Conservation (phyloP, 2,888 invertebrate genomes). For the Chloroclysta siterata region DNA sequence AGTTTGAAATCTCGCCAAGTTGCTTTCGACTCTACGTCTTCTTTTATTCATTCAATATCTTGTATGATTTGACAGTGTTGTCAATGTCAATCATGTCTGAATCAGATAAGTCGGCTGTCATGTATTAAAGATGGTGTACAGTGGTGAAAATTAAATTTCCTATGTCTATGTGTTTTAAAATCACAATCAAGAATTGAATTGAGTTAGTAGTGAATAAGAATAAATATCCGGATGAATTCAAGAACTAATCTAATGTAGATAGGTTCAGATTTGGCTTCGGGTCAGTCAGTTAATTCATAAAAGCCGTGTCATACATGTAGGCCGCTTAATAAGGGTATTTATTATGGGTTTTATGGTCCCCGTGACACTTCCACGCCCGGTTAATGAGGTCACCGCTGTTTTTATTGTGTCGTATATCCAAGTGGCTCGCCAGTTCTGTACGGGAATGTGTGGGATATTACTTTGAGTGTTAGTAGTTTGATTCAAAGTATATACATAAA, state of each 20-base stretch:
- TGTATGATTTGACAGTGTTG: too few species aligned
- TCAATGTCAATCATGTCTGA: too few species aligned
- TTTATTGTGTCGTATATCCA: constrained; percentile 40
- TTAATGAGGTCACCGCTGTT: constrained; percentile 59
- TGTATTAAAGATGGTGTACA: too few species aligned
- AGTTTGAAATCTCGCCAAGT: constrained; percentile 31
- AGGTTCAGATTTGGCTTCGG: constrained; percentile 9
- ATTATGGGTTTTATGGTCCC: constrained; percentile 55
- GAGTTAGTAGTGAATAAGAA: too few species aligned
- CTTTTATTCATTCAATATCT: not conserved
- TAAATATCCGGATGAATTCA: too few species aligned
- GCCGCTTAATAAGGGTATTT: constrained; percentile 56
- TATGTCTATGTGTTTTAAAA: too few species aligned
- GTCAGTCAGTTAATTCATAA: constrained; percentile 50
- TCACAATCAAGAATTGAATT: too few species aligned
- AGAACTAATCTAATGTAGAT: not conserved
- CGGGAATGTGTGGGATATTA: constrained; percentile 18
- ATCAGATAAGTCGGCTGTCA: too few species aligned
- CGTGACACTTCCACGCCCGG: constrained; percentile 49
- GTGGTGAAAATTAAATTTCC: too few species aligned
- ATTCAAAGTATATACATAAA: too few species aligned
- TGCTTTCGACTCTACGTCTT: constrained; percentile 22
- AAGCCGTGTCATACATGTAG: constrained; percentile 51
- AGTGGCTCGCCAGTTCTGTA: constrained; percentile 18
- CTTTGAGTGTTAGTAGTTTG: not conserved